Percentiles rank a stretch among this genome's conserved stretches.
Conservation (phyloP, 37 sponge, comb jelly and placozoan genomes). For the Haliclona indistincta region DNA sequence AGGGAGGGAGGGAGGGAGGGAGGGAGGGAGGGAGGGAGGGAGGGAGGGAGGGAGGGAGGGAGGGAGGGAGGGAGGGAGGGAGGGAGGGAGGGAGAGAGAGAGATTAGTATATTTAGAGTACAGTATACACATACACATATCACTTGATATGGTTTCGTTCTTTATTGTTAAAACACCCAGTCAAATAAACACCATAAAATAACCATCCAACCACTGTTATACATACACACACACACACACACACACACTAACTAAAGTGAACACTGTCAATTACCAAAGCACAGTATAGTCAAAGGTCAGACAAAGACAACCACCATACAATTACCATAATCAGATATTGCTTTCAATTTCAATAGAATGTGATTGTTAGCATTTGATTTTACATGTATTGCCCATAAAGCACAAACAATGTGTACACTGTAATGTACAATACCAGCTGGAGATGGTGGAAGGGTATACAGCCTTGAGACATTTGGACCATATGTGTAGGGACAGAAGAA, state of each 20-base stretch:
- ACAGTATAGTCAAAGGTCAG: too few species aligned
- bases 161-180: neutral
- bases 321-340: too few species aligned
- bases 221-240: constrained; percentile 23
- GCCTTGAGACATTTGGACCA: too few species aligned
- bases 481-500: too few species aligned
- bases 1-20: constrained; percentile 14
- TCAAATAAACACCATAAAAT: neutral
- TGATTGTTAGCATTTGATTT: too few species aligned
- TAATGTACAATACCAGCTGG: too few species aligned
- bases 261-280: neutral
- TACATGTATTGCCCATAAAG: too few species aligned
- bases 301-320: too few species aligned
- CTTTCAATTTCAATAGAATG: too few species aligned
- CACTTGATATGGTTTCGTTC: neutral
- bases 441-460: too few species aligned
- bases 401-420: too few species aligned
- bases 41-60: constrained; percentile 56
- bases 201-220: neutral
- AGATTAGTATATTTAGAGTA: neutral
- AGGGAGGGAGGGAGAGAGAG: neutral
- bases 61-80: neutral
- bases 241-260: constrained; percentile 1
- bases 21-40: constrained; percentile 16
- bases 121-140: neutral